A percentile compares a stretch with the other conserved stretches of the same genome.
Conservation (phyloP, 1,140 invertebrate genomes). For the Drosophila ohnishii region DNA sequence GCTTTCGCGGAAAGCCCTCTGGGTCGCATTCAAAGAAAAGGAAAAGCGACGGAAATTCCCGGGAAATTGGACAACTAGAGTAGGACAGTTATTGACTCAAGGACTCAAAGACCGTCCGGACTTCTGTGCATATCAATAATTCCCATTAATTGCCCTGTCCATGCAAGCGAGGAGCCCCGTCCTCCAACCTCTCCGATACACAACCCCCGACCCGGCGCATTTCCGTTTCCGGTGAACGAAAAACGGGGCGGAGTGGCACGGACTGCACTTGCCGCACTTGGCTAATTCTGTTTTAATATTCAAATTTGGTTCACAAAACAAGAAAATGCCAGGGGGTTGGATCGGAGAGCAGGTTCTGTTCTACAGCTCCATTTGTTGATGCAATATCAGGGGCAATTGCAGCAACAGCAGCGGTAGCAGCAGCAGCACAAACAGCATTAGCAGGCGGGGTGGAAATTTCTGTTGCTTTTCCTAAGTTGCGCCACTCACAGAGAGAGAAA, state of each 20-base stretch:
- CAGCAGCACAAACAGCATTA: slow-evolving; percentile 1
- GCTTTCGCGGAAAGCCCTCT: slow-evolving; percentile 59
- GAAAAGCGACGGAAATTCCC: slow-evolving; percentile 32
- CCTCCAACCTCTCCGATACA: not conserved
- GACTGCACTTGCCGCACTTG: slow-evolving; percentile 62
- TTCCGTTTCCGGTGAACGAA: slow-evolving; percentile 49
- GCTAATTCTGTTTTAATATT: slow-evolving; percentile 76
- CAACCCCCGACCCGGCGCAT: not conserved
- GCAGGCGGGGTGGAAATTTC: slow-evolving; percentile 28
- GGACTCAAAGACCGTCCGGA: slow-evolving; percentile 9
- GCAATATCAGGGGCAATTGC: slow-evolving; percentile 36
- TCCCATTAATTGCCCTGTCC: slow-evolving; percentile 46
- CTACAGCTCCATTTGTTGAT: slow-evolving; percentile 36
- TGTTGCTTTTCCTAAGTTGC: slow-evolving; percentile 60
- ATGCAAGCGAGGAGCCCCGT: slow-evolving; percentile 9
- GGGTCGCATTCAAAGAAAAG: slow-evolving; percentile 43
- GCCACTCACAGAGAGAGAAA: slow-evolving; percentile 39
- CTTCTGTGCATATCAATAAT: slow-evolving; percentile 41
- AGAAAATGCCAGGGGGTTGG: slow-evolving; percentile 42
- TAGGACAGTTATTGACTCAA: slow-evolving; percentile 47
- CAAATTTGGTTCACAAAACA: slow-evolving; percentile 60
- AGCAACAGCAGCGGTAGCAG: slow-evolving; percentile 9
- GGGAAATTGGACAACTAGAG: slow-evolving; percentile 39
- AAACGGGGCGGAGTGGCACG: not conserved
- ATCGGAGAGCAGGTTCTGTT: slow-evolving; percentile 14